Evolutionary conservation across 2,888 invertebrate species (phyloP), one percentile per base, ranked within the genome.

Genomic region (Agapostemon virescens): DNA sequence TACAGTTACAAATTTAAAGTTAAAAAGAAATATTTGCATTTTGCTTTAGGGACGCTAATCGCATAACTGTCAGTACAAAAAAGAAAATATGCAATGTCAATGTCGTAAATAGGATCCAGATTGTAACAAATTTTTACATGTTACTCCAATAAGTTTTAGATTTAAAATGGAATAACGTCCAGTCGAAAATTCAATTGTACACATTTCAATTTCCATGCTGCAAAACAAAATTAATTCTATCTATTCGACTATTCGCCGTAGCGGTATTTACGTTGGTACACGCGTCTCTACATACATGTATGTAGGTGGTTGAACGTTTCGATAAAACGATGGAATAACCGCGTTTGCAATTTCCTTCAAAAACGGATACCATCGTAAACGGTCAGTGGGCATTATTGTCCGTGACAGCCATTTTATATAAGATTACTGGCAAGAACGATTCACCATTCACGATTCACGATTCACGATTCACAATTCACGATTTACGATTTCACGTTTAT

Each of bases 1-100:
- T 76, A 81, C 77, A 70, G 42, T 77, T 70, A 68, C 33, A 64
- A 77, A 64, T 61, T 55, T 42, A 38, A 9, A 42, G n/a, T 49
- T 49, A 49, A 9, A 33, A 52, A n/a, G n/a, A 13, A 36, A 36
- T 36, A 61, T 81, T 81, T 80, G 40, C 33, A 52, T 58, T 81
- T 74, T 61, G 67, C 15, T 70, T 81, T 58, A 66, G 64, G 69
- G 52, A 67, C 64, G 69, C 26, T 66, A 83, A 74, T 85, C 33
- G 70, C 67, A 61, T 69, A 69, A 79, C 63, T 74, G 70, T 77
- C 82, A 85, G 84, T 85, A 85, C 85, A 85, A 83, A 84, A 55
- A 61, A 33, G 52, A 66, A 77, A 75, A 61, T 33, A 55, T 58
- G 26, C 69, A 85, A 77, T 83, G 81, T 72, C 66, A 77, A 67